Conservation (phyloP, 2,113 vertebrate species). For the Phrynosoma platyrhinos region DNA sequence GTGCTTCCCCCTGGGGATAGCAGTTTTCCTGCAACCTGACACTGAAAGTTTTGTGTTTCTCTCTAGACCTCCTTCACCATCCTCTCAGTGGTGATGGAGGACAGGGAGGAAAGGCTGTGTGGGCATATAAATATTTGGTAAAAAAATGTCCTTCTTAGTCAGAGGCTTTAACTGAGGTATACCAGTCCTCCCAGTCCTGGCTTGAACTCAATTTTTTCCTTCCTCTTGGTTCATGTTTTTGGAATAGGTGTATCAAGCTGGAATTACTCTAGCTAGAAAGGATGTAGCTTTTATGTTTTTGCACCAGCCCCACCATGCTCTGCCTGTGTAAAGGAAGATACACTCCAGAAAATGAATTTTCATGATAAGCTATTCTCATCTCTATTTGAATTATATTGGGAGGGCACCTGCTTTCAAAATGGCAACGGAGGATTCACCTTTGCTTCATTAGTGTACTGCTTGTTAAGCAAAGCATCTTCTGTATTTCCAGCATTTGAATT, state of each 20-base stretch:
- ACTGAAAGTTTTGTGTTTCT: too few relatives aligned
- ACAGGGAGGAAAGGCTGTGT: too few relatives aligned
- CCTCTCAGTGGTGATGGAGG: too few relatives aligned
- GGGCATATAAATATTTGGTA: too few relatives aligned
- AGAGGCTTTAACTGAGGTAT: too few relatives aligned
- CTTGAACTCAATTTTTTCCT: background rate
- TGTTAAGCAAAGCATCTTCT: conserved; percentile 38
- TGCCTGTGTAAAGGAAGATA: background rate
- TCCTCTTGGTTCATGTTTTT: background rate
- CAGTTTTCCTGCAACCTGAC: too few relatives aligned
- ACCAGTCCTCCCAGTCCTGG: too few relatives aligned
- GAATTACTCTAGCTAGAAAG: background rate
- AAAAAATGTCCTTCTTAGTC: too few relatives aligned
- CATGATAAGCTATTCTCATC: background rate
- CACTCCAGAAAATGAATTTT: background rate
- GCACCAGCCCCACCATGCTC: too few relatives aligned
- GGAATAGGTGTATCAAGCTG: background rate
- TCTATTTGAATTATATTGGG: background rate
- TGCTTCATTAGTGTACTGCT: conserved; percentile 46
- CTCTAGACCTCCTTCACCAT: too few relatives aligned
- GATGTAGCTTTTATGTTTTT: background rate
- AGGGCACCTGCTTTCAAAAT: conserved; percentile 42
- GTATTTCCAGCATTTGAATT: conserved; percentile 15
- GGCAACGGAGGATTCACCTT: conserved; percentile 31
- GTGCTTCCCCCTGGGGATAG: too few relatives aligned